Conservation (phyloP, 1,140 invertebrate genomes). For the Thaumatotibia leucotreta region DNA sequence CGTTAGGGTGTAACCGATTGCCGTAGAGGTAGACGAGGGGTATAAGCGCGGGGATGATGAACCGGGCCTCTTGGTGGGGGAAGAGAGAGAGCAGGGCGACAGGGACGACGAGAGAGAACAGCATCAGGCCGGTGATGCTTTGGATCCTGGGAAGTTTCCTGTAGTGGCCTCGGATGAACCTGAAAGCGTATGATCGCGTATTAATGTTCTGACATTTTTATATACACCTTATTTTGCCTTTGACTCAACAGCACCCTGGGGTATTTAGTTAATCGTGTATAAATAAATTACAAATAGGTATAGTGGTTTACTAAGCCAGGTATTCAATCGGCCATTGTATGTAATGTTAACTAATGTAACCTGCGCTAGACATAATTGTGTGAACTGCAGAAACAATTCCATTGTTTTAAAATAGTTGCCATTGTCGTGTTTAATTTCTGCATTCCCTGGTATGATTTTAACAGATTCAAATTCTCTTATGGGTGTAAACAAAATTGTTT, state of each 20-base stretch:
- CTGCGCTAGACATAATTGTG: background rate
- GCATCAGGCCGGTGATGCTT: slow-evolving; percentile 86
- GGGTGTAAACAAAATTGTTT: too few relatives aligned
- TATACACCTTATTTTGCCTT: too few relatives aligned
- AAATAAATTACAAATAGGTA: too few relatives aligned
- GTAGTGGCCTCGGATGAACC: slow-evolving; percentile 80
- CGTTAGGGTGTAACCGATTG: slow-evolving; percentile 59
- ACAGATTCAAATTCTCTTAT: too few relatives aligned
- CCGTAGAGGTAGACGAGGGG: slow-evolving; percentile 86
- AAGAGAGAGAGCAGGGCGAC: slow-evolving; percentile 87
- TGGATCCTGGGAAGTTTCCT: slow-evolving; percentile 84
- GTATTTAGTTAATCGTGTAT: too few relatives aligned
- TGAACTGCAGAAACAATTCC: background rate
- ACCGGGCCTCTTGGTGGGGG: slow-evolving; percentile 95
- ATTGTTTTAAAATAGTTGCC: background rate
- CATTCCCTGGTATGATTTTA: too few relatives aligned
- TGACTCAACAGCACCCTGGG: too few relatives aligned
- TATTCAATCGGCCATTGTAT: background rate
- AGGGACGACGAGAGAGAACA: slow-evolving; percentile 84
- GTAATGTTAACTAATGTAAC: background rate
- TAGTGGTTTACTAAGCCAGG: background rate
- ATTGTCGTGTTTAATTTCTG: background rate
- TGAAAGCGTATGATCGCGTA: slow-evolving; percentile 64
- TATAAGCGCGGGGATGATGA: slow-evolving; percentile 89
- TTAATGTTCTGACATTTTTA: too few relatives aligned